Evolutionary conservation across 1,140 invertebrate species (phyloP).

Genomic region (Drosophila navojoa): DNA sequence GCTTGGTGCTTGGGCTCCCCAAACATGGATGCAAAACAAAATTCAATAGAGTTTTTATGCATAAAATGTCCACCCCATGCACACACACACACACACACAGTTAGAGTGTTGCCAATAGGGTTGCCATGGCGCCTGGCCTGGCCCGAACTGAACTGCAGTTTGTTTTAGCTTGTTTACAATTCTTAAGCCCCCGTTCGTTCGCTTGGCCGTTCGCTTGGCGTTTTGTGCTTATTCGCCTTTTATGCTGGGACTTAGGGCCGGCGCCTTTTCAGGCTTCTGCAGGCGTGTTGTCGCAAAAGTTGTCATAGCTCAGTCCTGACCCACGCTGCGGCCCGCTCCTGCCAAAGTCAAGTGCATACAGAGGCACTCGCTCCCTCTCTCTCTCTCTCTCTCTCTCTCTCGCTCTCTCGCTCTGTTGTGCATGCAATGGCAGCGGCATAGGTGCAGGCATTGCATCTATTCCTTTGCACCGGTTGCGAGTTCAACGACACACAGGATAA

Average conservation of each 20-base stretch:
- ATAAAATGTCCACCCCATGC: constrained; percentile 33
- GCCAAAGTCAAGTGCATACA: constrained; percentile 67
- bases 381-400: background rate
- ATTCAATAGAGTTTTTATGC: constrained; percentile 52
- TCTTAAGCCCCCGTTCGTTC: constrained; percentile 46
- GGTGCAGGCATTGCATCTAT: constrained; percentile 67
- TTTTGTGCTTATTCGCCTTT: constrained; percentile 66
- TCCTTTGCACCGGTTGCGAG: constrained; percentile 58
- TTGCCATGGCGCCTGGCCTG: constrained; percentile 58
- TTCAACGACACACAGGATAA: constrained; percentile 79
- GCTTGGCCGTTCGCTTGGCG: constrained; percentile 25
- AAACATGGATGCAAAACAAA: constrained; percentile 32
- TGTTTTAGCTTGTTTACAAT: constrained; percentile 65
- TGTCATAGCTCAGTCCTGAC: constrained; percentile 60
- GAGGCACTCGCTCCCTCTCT: background rate
- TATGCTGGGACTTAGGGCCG: constrained; percentile 61
- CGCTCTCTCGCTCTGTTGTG: background rate
- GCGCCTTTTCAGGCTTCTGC: constrained; percentile 47
- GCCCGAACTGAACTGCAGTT: constrained; percentile 58
- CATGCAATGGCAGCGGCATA: constrained; percentile 56
- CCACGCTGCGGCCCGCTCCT: constrained; percentile 10
- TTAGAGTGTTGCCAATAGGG: constrained; percentile 32
- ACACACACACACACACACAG: constrained; percentile 13
- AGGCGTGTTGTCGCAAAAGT: constrained; percentile 63
- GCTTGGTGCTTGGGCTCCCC: background rate